These are phyloP conservation scores for Drosophila trapezifrons DNA, from an alignment of 1,140 invertebrate genomes.

Conservation along the genomic window DNA sequence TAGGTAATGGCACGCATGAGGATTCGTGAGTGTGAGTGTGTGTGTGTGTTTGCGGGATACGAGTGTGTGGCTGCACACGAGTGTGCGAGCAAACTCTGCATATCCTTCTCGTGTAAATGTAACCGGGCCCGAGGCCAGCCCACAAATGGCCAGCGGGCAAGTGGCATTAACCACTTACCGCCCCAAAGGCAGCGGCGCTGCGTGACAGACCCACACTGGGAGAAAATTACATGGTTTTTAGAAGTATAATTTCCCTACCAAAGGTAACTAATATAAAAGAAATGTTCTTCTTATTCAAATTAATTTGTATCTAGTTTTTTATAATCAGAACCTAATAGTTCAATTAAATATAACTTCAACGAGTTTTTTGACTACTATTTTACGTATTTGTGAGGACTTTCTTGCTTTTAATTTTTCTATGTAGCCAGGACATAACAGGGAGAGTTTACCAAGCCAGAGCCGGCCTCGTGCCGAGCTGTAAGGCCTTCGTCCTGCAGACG, in stretches of 20 bases:
- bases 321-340: neutral
- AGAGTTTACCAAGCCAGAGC: constrained; percentile 13
- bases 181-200: constrained; percentile 41
- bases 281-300: too few species aligned
- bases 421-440: constrained; percentile 4
- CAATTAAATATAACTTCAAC: neutral
- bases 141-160: constrained; percentile 74
- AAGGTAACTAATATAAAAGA: too few species aligned
- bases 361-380: neutral
- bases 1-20: constrained; percentile 75
- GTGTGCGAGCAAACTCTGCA: constrained; percentile 22
- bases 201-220: constrained; percentile 29
- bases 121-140: constrained; percentile 35
- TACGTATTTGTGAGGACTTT: neutral
- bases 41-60: constrained; percentile 14
- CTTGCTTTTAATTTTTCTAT: neutral
- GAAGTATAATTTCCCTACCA: too few species aligned
- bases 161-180: constrained; percentile 79
- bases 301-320: too few species aligned
- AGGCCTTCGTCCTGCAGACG: constrained; percentile 18
- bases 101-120: constrained; percentile 37
- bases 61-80: constrained; percentile 5
- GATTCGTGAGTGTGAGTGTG: constrained; percentile 32
- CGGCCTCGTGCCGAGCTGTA: constrained; percentile 52
- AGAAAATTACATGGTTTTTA: neutral